Conservation (phyloP, 2,888 invertebrate genomes). For the Arenicola marina region DNA sequence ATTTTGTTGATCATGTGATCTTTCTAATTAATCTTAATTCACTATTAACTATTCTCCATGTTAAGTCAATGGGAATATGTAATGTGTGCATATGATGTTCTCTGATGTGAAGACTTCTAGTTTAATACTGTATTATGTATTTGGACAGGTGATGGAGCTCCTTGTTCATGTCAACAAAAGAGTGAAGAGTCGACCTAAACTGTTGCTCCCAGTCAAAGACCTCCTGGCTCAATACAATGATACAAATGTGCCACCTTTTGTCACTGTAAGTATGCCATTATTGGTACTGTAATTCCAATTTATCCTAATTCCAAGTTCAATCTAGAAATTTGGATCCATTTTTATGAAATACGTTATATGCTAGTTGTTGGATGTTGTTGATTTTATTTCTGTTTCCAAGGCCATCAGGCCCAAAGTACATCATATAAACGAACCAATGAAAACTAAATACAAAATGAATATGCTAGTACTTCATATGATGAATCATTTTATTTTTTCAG, state of each 20-base stretch:
- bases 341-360: neutral
- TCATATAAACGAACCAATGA: too few relatives aligned
- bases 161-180: slow-evolving; percentile 89
- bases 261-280: slow-evolving; percentile 70
- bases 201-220: slow-evolving; percentile 84
- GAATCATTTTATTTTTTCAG: slow-evolving; percentile 63
- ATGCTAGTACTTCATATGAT: neutral
- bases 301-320: too few relatives aligned
- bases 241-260: slow-evolving; percentile 76
- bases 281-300: too few relatives aligned
- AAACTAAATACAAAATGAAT: neutral
- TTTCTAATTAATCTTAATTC: too few relatives aligned
- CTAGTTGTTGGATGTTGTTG: neutral
- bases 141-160: slow-evolving; percentile 91
- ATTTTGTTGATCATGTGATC: too few relatives aligned
- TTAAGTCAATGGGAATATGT: too few relatives aligned
- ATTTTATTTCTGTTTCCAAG: too few relatives aligned
- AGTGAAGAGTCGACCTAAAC: slow-evolving; percentile 79
- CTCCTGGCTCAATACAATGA: slow-evolving; percentile 81
- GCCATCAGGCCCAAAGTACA: too few relatives aligned
- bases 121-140: too few relatives aligned
- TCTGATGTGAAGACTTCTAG: too few relatives aligned
- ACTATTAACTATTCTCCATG: too few relatives aligned
- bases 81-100: neutral
- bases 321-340: neutral